Conservation (phyloP, 2,797 vertebrate genomes). For the Eupleurogrammus muticus region DNA sequence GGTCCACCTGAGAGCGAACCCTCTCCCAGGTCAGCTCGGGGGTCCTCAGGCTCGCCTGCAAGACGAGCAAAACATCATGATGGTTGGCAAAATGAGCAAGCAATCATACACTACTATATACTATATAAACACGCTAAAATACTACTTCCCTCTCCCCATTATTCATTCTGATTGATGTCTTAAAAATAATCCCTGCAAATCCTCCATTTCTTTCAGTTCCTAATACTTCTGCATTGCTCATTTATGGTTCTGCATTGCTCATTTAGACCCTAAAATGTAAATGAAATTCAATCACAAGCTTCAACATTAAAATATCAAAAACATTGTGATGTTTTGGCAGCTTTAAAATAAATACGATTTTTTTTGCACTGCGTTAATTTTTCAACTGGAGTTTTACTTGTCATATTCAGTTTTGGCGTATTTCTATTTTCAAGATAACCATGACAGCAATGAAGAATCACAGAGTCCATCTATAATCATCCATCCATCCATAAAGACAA, state of each 20-base stretch:
- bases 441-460: slow-evolving; percentile 32
- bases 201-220: background rate
- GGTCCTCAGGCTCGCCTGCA: slow-evolving; percentile 94
- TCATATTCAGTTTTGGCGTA: no score
- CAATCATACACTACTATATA: no score
- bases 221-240: background rate
- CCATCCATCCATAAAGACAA: background rate
- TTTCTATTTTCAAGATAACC: background rate
- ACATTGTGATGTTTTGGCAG: background rate
- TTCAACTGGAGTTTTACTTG: no score
- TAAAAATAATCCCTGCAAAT: background rate
- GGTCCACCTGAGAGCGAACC: slow-evolving; percentile 97
- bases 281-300: background rate
- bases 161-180: background rate
- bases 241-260: background rate
- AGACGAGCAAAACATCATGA: slow-evolving; percentile 2
- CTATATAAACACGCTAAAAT: no score
- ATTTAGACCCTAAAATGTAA: background rate
- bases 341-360: no score
- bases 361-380: no score
- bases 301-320: background rate
- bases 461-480: no score
- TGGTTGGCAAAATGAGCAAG: no score
- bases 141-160: background rate
- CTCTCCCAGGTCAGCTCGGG: slow-evolving; percentile 98